A percentile compares a stretch with the other conserved stretches of the same genome.
phyloP scores from a whole-genome alignment of 2,113 vertebrate genomes.

The Scopus umbretta region DNA sequence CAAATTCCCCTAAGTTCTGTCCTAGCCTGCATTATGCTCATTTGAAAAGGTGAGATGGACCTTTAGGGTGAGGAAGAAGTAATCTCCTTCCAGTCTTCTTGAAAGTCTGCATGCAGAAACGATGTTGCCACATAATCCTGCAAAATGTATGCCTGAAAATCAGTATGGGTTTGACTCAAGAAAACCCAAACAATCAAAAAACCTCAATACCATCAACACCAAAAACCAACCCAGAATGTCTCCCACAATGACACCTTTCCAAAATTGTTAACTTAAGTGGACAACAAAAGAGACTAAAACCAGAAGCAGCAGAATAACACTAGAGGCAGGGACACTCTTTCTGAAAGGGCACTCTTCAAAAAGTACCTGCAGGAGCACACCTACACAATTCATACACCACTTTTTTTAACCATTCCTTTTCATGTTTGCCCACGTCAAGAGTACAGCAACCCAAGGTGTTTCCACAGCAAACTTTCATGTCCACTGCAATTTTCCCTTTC shows the following conservation, averaged over 20 bases:
- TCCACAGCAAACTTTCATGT: constrained; percentile 40
- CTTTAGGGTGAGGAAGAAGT: neutral
- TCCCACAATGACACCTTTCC: neutral
- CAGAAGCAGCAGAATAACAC: neutral
- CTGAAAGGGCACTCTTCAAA: constrained; percentile 8
- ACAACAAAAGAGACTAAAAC: neutral
- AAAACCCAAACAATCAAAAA: neutral
- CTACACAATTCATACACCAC: constrained; percentile 1
- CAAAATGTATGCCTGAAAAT: neutral
- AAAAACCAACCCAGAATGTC: neutral
- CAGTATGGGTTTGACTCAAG: neutral
- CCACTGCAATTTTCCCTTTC: constrained; percentile 44
- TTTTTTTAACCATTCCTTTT: constrained; percentile 28
- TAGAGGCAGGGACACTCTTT: neutral
- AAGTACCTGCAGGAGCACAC: constrained; percentile 23
- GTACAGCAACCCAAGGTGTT: constrained; percentile 16
- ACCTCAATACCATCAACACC: neutral
- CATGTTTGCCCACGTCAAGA: constrained; percentile 35
- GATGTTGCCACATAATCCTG: neutral
- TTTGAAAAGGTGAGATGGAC: neutral
- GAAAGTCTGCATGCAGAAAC: neutral
- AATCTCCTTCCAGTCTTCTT: neutral
- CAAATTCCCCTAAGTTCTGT: neutral
- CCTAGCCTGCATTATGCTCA: neutral
- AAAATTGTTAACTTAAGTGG: neutral